Evolutionary conservation across 2,113 vertebrate genomes (phyloP), one percentile per base, ranked within the genome.

Genomic region (Coptodon bakossiorum): DNA sequence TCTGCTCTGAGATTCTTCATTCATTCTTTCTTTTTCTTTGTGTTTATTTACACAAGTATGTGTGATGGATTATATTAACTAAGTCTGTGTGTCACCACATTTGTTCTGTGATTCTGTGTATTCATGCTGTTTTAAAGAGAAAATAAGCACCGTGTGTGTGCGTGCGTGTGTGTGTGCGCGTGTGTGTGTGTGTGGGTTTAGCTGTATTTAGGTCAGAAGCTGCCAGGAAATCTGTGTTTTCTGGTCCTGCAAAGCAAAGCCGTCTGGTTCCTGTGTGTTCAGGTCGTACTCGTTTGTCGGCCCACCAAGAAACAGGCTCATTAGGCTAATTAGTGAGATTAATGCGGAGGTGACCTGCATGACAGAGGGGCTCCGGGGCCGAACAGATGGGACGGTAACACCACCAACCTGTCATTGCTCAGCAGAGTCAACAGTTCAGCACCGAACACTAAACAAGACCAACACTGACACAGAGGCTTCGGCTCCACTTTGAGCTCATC

Each of bases 281-380:
- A 80, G 91, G 93, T 92, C 57, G 29, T 71, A 61, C 90, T 89
- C 88, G 82, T 88, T 93, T 90, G 91, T 93, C 81, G 57, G 78
- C 88, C 82, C 94, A 93, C 84, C 93, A 88, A 92, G 90, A 92
- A 90, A 83, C 88, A 68, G 80, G 45, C 86, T 95, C 92, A 84
- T 95, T 93, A 94, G 87, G 80, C 87, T 94, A 93, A 94, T 95
- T 93, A 94, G 88, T 78, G 22, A 50, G 84, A 92, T 91, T 90
- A 92, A 93, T 93, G 78, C 84, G 76, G 88, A 92, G 89, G 90
- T 93, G 92, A 94, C 87, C 90, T 79, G 91, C 88, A 78, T 3
- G 79, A 40, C 9, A 12, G 82, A 68, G 66, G 52, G 61, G 81
- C 86, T 89, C 86, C 16, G 19, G 86, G 88, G 94, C 91, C 57